phyloP scores from a whole-genome alignment of 2,888 invertebrate species.

The Synergus gifuensis region DNA sequence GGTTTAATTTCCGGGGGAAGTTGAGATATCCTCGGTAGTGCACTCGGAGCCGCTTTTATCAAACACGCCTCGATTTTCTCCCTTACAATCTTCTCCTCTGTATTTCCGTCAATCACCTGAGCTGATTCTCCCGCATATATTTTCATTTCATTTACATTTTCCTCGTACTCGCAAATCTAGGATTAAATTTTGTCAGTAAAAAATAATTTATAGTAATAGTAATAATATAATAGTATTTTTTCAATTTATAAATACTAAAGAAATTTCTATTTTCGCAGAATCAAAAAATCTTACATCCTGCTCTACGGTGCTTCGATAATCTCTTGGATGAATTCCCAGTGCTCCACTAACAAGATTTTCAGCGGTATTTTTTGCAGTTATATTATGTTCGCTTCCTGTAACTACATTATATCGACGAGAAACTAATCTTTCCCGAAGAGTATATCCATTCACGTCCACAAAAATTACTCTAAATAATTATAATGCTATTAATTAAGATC shows the following conservation, averaged over 20 bases:
- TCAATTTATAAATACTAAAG: no score
- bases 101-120: conserved; percentile 61
- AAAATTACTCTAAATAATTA: conserved; percentile 78
- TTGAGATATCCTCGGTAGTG: conserved; percentile 57
- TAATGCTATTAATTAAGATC: neutral
- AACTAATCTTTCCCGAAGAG: conserved; percentile 76
- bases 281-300: neutral
- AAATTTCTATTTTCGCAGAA: neutral
- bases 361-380: conserved; percentile 41
- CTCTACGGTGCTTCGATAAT: conserved; percentile 48
- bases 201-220: neutral
- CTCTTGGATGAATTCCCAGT: conserved; percentile 57
- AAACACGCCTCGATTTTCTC: conserved; percentile 66
- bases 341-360: conserved; percentile 35
- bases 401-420: conserved; percentile 77
- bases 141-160: conserved; percentile 61
- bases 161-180: conserved; percentile 63
- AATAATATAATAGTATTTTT: no score
- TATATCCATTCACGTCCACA: conserved; percentile 75
- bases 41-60: conserved; percentile 60
- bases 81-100: conserved; percentile 56
- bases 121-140: conserved; percentile 65
- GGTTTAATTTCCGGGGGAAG: conserved; percentile 53
- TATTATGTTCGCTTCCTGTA: conserved; percentile 72
- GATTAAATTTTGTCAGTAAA: neutral